Percentiles rank a stretch among this genome's conserved stretches.
Conservation (phyloP, 2,888 invertebrate genomes). For the Rhamphomyia laevipes region DNA sequence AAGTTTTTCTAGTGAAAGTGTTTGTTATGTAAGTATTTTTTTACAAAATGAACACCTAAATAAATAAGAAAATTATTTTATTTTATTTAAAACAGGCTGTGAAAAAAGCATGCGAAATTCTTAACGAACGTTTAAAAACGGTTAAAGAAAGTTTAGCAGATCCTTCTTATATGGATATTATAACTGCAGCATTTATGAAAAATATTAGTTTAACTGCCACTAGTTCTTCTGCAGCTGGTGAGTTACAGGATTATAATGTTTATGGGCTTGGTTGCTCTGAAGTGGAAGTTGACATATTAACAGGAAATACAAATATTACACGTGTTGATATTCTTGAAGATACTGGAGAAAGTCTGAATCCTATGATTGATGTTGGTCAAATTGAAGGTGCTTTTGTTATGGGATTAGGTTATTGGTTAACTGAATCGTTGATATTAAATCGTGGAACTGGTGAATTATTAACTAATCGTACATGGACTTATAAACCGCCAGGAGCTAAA, state of each 20-base stretch:
- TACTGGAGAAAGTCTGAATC: constrained; percentile 58
- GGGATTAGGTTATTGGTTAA: constrained; percentile 65
- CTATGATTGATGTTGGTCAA: constrained; percentile 62
- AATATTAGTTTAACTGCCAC: constrained; percentile 50
- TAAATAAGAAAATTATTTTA: too few relatives aligned
- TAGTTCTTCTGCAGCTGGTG: constrained; percentile 43
- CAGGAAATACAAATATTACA: constrained; percentile 56
- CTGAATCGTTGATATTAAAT: constrained; percentile 56
- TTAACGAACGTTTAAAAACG: constrained; percentile 48
- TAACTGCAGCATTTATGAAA: constrained; percentile 41
- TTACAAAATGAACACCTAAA: too few relatives aligned
- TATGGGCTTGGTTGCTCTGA: constrained; percentile 55
- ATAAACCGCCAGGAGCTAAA: constrained; percentile 63
- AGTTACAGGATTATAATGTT: constrained; percentile 47
- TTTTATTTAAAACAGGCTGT: constrained; percentile 38
- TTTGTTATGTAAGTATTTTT: constrained; percentile 38
- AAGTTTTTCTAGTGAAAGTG: constrained; percentile 58
- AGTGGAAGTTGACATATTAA: constrained; percentile 65
- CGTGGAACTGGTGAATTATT: constrained; percentile 51
- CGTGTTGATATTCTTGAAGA: constrained; percentile 65
- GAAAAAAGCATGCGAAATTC: constrained; percentile 51
- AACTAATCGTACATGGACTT: constrained; percentile 72
- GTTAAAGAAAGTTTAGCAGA: constrained; percentile 42
- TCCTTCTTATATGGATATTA: constrained; percentile 46
- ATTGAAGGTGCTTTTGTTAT: constrained; percentile 70